Evolutionary conservation across 2,888 invertebrate genomes (phyloP).

Genomic region (Phengaris alcon): DNA sequence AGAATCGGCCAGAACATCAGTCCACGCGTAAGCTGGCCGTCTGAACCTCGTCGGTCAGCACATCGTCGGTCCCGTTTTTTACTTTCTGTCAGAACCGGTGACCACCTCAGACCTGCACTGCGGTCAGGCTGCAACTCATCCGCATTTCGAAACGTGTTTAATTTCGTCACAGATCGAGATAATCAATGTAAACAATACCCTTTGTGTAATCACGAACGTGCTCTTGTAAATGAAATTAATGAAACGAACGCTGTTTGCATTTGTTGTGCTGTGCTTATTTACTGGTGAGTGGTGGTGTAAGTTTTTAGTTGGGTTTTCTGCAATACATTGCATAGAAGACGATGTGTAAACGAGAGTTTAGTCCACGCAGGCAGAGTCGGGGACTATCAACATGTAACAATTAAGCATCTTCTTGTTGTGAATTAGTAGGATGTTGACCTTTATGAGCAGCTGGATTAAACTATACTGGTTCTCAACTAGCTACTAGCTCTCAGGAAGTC

Average conservation of each 20-base stretch:
- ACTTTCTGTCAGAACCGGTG: not conserved
- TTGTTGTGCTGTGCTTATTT: not conserved
- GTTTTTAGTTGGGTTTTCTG: no score
- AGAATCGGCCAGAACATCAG: not conserved
- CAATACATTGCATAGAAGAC: no score
- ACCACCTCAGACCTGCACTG: not conserved
- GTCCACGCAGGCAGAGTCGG: not conserved
- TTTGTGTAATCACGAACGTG: not conserved
- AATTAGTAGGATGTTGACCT: not conserved
- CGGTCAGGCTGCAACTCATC: not conserved
- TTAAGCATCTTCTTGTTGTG: not conserved
- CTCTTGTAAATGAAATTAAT: not conserved
- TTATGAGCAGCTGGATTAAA: not conserved
- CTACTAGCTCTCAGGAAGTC: not conserved
- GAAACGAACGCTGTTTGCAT: not conserved
- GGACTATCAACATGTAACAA: not conserved
- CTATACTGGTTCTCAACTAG: not conserved
- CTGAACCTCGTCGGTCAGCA: no score
- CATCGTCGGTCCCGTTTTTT: not conserved
- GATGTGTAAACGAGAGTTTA: not conserved
- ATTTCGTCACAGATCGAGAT: not conserved
- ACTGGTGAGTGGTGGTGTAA: no score
- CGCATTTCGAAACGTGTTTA: not conserved
- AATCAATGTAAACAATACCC: conserved; percentile 15
- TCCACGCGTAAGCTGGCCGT: not conserved